These are phyloP conservation scores for Chloropsis hardwickii DNA, from an alignment of 2,113 vertebrate species.

Conservation along the genomic window DNA sequence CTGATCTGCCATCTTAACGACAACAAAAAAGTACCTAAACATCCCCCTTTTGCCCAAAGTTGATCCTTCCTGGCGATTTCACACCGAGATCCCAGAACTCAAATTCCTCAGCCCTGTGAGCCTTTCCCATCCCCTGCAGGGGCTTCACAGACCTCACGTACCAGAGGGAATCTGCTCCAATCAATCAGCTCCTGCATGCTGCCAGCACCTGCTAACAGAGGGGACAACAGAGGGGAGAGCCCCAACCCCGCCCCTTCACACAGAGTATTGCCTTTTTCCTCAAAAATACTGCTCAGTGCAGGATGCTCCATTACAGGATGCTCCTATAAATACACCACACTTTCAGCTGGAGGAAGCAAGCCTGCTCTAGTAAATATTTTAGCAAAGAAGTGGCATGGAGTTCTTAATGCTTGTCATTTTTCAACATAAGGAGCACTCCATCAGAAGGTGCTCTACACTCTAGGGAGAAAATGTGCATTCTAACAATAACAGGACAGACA, in stretches of 20 bases:
- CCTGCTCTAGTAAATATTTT: constrained; percentile 45
- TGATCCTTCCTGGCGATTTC: neutral
- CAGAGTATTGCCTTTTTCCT: neutral
- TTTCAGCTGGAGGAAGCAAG: constrained; percentile 10
- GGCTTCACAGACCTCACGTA: neutral
- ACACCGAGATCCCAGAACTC: neutral
- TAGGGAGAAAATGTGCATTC: neutral
- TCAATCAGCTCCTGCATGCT: constrained; percentile 22
- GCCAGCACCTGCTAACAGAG: constrained; percentile 25
- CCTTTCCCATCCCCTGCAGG: neutral
- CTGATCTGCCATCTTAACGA: neutral
- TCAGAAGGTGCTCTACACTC: constrained; percentile 13
- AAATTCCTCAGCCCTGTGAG: neutral
- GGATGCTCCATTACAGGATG: neutral
- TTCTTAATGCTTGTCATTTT: constrained; percentile 17
- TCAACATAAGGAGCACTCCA: constrained; percentile 6
- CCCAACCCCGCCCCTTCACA: neutral
- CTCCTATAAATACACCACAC: constrained; percentile 1
- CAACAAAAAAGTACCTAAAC: neutral
- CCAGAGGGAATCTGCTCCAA: constrained; percentile 24
- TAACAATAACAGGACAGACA: constrained; percentile 34
- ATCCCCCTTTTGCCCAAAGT: neutral
- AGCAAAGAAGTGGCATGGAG: constrained; percentile 23
- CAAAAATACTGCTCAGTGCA: neutral
- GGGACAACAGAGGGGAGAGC: neutral